Conservation (phyloP, 2,888 invertebrate species). For the Cotesia congregata region DNA sequence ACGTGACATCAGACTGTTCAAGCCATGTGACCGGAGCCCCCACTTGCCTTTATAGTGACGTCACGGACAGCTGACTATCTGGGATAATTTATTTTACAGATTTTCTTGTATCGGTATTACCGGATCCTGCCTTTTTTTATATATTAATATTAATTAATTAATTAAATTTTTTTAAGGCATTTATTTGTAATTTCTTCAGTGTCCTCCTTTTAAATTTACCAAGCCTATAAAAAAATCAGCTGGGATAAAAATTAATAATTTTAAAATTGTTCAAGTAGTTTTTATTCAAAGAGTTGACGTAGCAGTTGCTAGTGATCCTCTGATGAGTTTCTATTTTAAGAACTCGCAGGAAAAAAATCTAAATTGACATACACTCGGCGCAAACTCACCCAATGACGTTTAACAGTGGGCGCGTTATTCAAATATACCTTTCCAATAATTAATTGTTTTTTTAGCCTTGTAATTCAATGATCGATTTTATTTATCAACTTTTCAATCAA, state of each 20-base stretch:
- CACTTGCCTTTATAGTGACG: slow-evolving; percentile 56
- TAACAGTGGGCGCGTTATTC: background rate
- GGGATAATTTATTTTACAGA: background rate
- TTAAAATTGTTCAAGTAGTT: background rate
- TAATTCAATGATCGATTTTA: background rate
- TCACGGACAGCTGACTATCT: slow-evolving; percentile 65
- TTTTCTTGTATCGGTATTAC: background rate
- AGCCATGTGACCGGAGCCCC: slow-evolving; percentile 60
- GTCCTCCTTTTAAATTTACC: too few species aligned
- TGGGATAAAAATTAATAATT: background rate
- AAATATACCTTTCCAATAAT: background rate
- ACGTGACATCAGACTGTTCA: slow-evolving; percentile 59
- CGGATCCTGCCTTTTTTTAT: background rate
- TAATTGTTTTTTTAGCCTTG: background rate
- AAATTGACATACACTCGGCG: background rate
- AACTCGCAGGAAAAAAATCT: slow-evolving; percentile 9
- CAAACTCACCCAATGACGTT: background rate
- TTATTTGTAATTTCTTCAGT: background rate
- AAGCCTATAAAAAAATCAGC: background rate
- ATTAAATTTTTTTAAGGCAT: background rate
- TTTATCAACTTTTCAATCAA: background rate
- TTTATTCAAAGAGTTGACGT: background rate
- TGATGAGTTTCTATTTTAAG: slow-evolving; percentile 17
- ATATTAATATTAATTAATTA: background rate
- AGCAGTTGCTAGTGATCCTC: background rate